Conservation (phyloP, 2,797 vertebrate species). For the Leptoclinus maculatus region DNA sequence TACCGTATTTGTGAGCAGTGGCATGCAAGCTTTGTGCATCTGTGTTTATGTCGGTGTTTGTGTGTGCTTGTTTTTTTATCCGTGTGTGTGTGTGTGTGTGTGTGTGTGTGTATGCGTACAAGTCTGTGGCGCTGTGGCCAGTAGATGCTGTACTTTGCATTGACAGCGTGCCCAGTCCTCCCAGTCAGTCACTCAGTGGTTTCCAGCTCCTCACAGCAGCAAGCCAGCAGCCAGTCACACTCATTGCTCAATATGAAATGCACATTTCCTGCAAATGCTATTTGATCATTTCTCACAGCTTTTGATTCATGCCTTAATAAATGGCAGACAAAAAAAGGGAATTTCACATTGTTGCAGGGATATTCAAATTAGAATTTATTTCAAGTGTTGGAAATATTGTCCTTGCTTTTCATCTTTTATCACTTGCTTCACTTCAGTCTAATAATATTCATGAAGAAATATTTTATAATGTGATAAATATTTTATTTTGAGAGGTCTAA, state of each 20-base stretch:
- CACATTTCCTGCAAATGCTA: conserved; percentile 66
- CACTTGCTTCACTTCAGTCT: not conserved
- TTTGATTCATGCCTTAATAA: conserved; percentile 62
- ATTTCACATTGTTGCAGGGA: conserved; percentile 22
- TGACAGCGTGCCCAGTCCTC: conserved; percentile 74
- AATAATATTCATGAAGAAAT: conserved; percentile 5
- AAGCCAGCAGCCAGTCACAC: conserved; percentile 62
- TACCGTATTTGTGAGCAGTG: conserved; percentile 12
- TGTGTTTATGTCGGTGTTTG: conserved; percentile 24
- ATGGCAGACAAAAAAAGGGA: conserved; percentile 21
- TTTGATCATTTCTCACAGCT: conserved; percentile 60
- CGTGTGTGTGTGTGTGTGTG: conserved; percentile 14
- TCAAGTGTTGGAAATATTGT: not conserved
- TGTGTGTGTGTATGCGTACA: conserved; percentile 13
- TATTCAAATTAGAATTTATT: conserved; percentile 5
- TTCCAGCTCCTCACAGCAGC: conserved; percentile 73
- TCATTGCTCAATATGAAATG: conserved; percentile 73
- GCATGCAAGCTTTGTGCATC: conserved; percentile 31
- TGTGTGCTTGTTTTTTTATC: conserved; percentile 25
- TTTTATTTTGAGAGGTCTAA: not conserved
- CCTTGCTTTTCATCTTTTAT: conserved; percentile 21
- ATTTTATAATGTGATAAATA: not conserved
- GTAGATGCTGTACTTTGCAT: conserved; percentile 76
- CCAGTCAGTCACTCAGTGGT: conserved; percentile 73
- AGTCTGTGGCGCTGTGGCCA: conserved; percentile 65